Evolutionary conservation across 2,113 vertebrate genomes (phyloP).

Genomic region (Pygathrix nemaeus): DNA sequence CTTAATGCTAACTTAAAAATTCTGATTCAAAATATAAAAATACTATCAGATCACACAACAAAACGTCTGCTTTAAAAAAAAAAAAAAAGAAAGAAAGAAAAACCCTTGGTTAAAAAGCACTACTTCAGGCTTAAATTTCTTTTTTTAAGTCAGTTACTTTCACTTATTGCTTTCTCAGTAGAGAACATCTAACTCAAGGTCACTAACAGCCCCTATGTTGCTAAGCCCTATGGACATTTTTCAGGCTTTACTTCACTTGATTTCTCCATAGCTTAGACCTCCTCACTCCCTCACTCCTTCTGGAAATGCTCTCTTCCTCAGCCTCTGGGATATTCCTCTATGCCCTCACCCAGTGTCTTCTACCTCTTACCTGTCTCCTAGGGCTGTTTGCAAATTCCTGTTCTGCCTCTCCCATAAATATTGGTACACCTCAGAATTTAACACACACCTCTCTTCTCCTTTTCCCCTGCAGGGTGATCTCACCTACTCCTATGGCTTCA

Average conservation of each 20-base stretch:
- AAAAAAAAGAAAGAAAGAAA: neutral
- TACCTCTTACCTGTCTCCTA: neutral
- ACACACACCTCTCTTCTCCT: neutral
- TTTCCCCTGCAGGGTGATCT: neutral
- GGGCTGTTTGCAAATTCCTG: neutral
- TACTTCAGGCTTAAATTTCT: neutral
- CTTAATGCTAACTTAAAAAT: constrained; percentile 5
- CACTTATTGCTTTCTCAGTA: neutral
- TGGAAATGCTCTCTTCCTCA: neutral
- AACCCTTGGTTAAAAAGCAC: neutral
- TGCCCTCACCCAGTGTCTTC: neutral
- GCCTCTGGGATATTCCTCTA: neutral
- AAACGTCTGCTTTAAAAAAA: neutral
- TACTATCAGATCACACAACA: neutral
- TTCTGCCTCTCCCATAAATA: neutral
- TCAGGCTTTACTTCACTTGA: neutral
- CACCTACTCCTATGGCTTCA: neutral
- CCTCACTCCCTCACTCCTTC: neutral
- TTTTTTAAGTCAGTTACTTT: neutral
- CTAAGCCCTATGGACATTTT: neutral
- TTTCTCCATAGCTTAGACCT: neutral
- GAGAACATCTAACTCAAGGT: neutral
- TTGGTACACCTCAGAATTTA: neutral
- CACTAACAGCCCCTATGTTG: neutral
- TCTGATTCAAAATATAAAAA: constrained; percentile 22